Evolutionary conservation across 2,797 vertebrate species (phyloP), one percentile per base, ranked within the genome.

Genomic region (Sebastiscus tertius): DNA sequence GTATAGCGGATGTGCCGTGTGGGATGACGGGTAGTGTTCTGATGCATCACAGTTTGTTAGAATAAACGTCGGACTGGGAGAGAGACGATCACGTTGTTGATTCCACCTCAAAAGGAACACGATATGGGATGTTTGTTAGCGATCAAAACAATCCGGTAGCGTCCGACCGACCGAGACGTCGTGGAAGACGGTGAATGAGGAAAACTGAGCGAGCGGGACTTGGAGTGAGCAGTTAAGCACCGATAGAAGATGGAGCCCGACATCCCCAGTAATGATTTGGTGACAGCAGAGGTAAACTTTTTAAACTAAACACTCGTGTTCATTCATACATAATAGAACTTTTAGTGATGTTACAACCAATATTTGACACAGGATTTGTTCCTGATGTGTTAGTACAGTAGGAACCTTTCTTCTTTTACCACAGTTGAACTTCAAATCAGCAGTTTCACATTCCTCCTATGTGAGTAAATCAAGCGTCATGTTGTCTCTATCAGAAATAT

Each of bases 231-330:
- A 20, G 42, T 31, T 31, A 29, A 78, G 73, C 59, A 65, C 42
- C 36, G 12, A 54, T 49, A 42, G 31, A 8, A 34, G 29, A 52
- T 31, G 4, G n/a, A 72, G 14, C 31, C 22, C 31, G 14, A 22
- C 33, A 10, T 14, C 5, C n/a, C 46, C 14, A 3, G 12, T 42
- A 66, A 24, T 10, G 49, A 39, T 71, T 72, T 61, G 42, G 58
- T 46, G 55, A 71, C 73, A 74, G 65, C 72, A 62, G 70, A 79
- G 72, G 66, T 55, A 74, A 82, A 73, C 36, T n/a, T 22, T 68
- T 52, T 49, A 18, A 49, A 49, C 46, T 49, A 49, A 18, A 59
- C 26, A 12, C 26, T 16, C 8, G 16, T 49, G 4, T 18, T 63
- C 12, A 24, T 49, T 54, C 24, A 16, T 20, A 65, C 16, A 56